Evolutionary conservation across 2,888 invertebrate species (phyloP), one percentile per base, ranked within the genome.

Genomic region (Crioceris asparagi): DNA sequence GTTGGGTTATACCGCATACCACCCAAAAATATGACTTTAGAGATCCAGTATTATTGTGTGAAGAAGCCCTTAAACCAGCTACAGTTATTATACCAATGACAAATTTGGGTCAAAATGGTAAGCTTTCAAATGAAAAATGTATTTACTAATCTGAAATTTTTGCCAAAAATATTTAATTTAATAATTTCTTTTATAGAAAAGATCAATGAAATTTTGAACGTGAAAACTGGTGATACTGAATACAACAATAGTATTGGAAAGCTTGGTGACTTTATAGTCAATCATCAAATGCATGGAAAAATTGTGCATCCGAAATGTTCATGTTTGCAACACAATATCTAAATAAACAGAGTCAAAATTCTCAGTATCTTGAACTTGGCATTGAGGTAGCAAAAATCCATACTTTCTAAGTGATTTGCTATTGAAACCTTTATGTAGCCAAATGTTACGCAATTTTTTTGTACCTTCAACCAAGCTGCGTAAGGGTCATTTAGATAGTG

Each of bases 161-260:
- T n/a, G n/a, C n/a, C n/a, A n/a, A n/a, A n/a, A n/a, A n/a, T n/a
- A n/a, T n/a, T n/a, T n/a, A n/a, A n/a, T n/a, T n/a, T n/a, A n/a
- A n/a, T n/a, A n/a, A n/a, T n/a, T n/a, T n/a, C n/a, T n/a, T 19
- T 47, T 48, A 40, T 32, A 53, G 52, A 49, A 30, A 48, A 48
- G 43, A 36, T 51, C n/a, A 46, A 53, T 17, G 30, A 48, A 25
- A 54, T 53, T 27, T 25, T 54, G 25, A 35, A 51, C 12, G 43
- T 53, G 6, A 45, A 30, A 31, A 53, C 50, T 5, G 52, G 49
- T 11, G 40, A 48, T 11, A 52, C 47, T 11, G 51, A 52, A 27
- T 56, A 56, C 30, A 49, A 46, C 21, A 34, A 44, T 11, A 33
- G 33, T 0, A 48, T 51, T 35, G 53, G 54, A 32, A 45, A 43